These are phyloP conservation scores for Abrostola tripartita DNA, from an alignment of 2,888 invertebrate genomes.

Conservation along the genomic window DNA sequence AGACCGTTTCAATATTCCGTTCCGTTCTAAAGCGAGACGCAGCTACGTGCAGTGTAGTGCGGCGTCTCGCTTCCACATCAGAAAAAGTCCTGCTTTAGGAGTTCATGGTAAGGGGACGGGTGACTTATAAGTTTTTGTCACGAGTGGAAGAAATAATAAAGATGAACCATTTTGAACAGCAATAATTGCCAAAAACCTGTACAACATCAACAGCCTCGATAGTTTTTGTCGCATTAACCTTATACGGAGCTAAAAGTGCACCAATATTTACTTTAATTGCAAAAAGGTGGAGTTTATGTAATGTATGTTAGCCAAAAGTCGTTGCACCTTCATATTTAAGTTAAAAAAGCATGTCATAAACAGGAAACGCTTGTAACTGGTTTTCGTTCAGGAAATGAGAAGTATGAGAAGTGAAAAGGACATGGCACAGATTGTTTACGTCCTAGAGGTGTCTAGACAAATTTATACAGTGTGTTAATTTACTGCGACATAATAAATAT, in stretches of 20 bases:
- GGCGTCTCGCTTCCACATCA: no score
- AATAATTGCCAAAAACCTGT: no score
- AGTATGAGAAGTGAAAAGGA: slow-evolving; percentile 41
- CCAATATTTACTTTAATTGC: slow-evolving; percentile 18
- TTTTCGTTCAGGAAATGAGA: slow-evolving; percentile 47
- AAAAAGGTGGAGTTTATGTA: slow-evolving; percentile 28
- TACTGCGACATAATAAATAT: no score
- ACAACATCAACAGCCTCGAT: no score
- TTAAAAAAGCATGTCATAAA: slow-evolving; percentile 37
- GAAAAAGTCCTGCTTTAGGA: no score
- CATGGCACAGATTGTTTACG: slow-evolving; percentile 17
- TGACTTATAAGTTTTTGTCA: no score
- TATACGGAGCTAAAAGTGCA: slow-evolving; percentile 17
- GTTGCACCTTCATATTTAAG: slow-evolving; percentile 34
- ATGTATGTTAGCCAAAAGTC: slow-evolving; percentile 41
- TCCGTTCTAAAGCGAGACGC: no score
- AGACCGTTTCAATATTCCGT: no score
- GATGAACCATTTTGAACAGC: no score
- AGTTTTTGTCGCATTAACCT: not conserved
- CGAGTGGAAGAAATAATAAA: no score
- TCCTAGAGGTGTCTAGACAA: slow-evolving; percentile 3
- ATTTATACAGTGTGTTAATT: not conserved
- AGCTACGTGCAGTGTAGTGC: no score
- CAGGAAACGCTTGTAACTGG: slow-evolving; percentile 50
- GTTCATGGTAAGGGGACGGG: no score